A percentile compares a stretch with the other conserved stretches of the same genome.
phyloP scores from a whole-genome alignment of 2,888 invertebrate genomes.

The Ichneumoninae sp. region DNA sequence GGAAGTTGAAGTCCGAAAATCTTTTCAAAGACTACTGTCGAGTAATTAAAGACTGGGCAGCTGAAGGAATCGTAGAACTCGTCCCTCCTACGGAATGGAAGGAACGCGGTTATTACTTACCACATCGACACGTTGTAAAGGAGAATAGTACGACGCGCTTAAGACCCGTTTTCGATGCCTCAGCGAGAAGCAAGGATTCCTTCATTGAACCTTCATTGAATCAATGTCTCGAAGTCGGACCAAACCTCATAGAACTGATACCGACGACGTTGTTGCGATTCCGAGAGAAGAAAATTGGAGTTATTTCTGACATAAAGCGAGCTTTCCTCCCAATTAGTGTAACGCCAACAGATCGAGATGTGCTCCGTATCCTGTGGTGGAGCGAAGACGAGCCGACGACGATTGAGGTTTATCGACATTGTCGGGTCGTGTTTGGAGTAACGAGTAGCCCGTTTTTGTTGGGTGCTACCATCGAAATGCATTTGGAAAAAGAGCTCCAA shows the following conservation, averaged over 20 bases:
- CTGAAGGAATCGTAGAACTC: slow-evolving; percentile 72
- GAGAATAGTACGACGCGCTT: slow-evolving; percentile 66
- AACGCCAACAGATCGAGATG: slow-evolving; percentile 65
- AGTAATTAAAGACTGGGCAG: slow-evolving; percentile 74
- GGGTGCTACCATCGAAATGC: slow-evolving; percentile 69
- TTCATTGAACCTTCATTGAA: slow-evolving; percentile 74
- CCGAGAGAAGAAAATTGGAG: slow-evolving; percentile 63
- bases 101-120: slow-evolving; percentile 55
- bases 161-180: slow-evolving; percentile 74
- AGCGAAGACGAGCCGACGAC: slow-evolving; percentile 44
- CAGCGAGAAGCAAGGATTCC: slow-evolving; percentile 66
- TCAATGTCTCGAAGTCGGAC: slow-evolving; percentile 68
- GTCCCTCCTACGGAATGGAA: slow-evolving; percentile 64
- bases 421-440: slow-evolving; percentile 73
- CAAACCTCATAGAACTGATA: slow-evolving; percentile 70
- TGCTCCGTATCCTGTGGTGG: slow-evolving; percentile 71
- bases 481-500: slow-evolving; percentile 59
- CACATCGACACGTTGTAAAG: slow-evolving; percentile 67
- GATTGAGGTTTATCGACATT: slow-evolving; percentile 62
- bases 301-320: slow-evolving; percentile 67
- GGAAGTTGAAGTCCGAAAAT: slow-evolving; percentile 67
- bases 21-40: slow-evolving; percentile 69
- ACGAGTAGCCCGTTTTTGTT: slow-evolving; percentile 70
- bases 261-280: slow-evolving; percentile 67
- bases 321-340: slow-evolving; percentile 69